Conservation (phyloP, 2,888 invertebrate species). For the Dorcus parallelipipedus region DNA sequence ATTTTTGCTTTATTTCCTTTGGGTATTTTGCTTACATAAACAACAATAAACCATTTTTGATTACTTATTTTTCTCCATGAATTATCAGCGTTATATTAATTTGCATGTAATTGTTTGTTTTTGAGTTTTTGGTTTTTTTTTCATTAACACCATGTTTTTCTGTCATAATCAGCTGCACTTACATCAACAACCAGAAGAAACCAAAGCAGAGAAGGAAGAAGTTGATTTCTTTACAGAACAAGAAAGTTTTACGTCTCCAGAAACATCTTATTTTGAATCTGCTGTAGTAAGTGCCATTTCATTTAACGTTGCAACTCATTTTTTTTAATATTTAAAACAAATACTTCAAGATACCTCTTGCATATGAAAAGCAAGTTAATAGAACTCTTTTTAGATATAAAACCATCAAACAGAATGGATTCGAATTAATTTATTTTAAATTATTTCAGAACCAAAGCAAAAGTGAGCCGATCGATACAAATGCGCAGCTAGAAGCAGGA, state of each 20-base stretch:
- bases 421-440: too few species aligned
- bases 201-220: constrained; percentile 70
- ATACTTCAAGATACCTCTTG: too few species aligned
- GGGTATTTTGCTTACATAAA: not conserved
- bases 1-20: constrained; percentile 4
- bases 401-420: too few species aligned
- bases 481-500: constrained; percentile 33
- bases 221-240: constrained; percentile 90
- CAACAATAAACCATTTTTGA: not conserved
- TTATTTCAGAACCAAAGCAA: constrained; percentile 6
- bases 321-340: too few species aligned
- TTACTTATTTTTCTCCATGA: not conserved
- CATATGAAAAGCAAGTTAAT: too few species aligned
- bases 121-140: not conserved
- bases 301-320: too few species aligned
- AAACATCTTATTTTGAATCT: too few species aligned
- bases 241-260: constrained; percentile 45
- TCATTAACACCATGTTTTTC: not conserved
- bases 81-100: not conserved
- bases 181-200: constrained; percentile 60
- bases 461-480: constrained; percentile 9
- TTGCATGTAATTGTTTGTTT: not conserved
- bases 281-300: too few species aligned
- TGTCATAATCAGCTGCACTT: constrained; percentile 62
- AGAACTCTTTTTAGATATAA: too few species aligned